phyloP scores from a whole-genome alignment of 1,140 invertebrate species.

The Lordiphosa stackelbergi region DNA sequence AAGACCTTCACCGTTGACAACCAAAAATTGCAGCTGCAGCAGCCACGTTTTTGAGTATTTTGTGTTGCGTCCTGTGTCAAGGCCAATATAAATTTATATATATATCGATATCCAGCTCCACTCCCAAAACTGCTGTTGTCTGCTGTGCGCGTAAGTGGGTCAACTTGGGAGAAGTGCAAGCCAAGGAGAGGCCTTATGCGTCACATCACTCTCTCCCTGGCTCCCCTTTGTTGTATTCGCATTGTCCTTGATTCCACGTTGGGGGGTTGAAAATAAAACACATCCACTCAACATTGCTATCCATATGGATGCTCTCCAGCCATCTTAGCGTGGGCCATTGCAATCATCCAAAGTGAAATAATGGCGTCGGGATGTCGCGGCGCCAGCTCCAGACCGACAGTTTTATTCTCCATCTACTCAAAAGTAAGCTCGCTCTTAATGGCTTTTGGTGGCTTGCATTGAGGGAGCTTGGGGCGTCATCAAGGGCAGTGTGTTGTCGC shows the following conservation, averaged over 20 bases:
- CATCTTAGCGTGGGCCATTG: conserved; percentile 14
- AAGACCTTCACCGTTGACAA: conserved; percentile 38
- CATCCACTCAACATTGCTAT: conserved; percentile 34
- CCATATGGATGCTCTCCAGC: conserved; percentile 45
- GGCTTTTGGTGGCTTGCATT: conserved; percentile 46
- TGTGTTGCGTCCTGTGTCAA: background rate
- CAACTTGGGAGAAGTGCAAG: too few species aligned
- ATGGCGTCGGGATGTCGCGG: conserved; percentile 67
- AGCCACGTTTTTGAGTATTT: background rate
- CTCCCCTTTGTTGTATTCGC: conserved; percentile 29
- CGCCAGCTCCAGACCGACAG: conserved; percentile 36
- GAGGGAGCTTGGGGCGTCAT: conserved; percentile 8
- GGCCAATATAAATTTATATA: background rate
- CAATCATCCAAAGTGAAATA: conserved; percentile 40
- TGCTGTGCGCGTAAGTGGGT: too few species aligned
- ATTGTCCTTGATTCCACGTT: conserved; percentile 50
- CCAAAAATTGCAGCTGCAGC: conserved; percentile 16
- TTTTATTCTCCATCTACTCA: conserved; percentile 16
- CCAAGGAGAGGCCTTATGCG: background rate
- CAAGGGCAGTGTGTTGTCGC: too few species aligned
- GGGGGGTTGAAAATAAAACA: conserved; percentile 49
- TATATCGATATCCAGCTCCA: too few species aligned
- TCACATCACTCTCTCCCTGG: conserved; percentile 15
- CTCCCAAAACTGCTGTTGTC: too few species aligned
- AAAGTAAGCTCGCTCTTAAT: conserved; percentile 45